phyloP scores from a whole-genome alignment of 2,888 invertebrate species.

The Archips crataeganus region DNA sequence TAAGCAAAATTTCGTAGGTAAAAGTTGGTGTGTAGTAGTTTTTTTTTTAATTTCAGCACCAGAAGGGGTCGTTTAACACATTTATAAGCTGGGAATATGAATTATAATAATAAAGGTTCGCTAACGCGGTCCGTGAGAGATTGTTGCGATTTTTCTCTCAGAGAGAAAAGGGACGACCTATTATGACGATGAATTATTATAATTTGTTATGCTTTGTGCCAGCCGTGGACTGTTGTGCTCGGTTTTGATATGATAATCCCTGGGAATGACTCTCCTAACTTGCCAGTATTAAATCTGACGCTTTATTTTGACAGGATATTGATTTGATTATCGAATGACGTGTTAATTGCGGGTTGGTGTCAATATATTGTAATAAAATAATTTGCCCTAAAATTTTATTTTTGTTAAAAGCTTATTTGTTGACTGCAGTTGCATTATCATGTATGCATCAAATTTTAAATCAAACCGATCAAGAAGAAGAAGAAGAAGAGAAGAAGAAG shows the following conservation, averaged over 20 bases:
- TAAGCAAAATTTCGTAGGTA: too few relatives aligned
- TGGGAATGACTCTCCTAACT: slow-evolving; percentile 32
- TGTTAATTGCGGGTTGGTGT: neutral
- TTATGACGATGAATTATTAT: slow-evolving; percentile 62
- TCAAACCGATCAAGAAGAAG: too few relatives aligned
- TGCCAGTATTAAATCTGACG: slow-evolving; percentile 17
- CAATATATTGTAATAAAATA: neutral
- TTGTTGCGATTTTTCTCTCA: slow-evolving; percentile 60
- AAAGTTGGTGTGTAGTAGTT: too few relatives aligned
- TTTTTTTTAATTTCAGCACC: neutral
- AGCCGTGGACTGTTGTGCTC: slow-evolving; percentile 36
- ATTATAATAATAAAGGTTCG: slow-evolving; percentile 55
- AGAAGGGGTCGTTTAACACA: slow-evolving; percentile 38
- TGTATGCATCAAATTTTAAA: too few relatives aligned
- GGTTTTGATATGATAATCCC: slow-evolving; percentile 41
- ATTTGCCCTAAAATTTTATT: too few relatives aligned
- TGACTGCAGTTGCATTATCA: too few relatives aligned
- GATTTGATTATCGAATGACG: slow-evolving; percentile 5
- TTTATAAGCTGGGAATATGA: slow-evolving; percentile 50
- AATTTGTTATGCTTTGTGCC: slow-evolving; percentile 67
- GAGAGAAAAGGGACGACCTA: slow-evolving; percentile 56
- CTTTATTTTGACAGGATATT: slow-evolving; percentile 7
- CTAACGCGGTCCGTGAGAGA: slow-evolving; percentile 56
- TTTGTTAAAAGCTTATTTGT: too few relatives aligned
- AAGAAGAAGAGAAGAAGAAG: too few relatives aligned